A percentile compares a stretch with the other conserved stretches of the same genome.
Evolutionary conservation across 2,113 vertebrate genomes (phyloP).

Genomic region (Mesoclemmys tuberculata): DNA sequence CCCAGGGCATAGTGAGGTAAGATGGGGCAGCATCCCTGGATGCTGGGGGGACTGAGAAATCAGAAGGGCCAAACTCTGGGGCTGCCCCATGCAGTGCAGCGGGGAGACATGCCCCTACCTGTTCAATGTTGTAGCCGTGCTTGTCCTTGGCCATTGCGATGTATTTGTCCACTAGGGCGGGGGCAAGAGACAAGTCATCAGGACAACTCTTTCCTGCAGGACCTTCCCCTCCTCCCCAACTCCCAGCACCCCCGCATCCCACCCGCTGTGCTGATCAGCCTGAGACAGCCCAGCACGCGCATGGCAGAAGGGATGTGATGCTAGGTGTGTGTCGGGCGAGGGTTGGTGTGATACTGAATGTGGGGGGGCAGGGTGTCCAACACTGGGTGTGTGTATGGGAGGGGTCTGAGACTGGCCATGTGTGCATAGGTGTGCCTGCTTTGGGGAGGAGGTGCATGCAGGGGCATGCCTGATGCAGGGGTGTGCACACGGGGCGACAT

Average conservation of each 20-base stretch:
- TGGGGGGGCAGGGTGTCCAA: neutral
- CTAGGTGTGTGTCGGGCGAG: neutral
- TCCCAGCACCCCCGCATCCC: neutral
- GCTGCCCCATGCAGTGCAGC: neutral
- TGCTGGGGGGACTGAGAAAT: neutral
- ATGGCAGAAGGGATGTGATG: neutral
- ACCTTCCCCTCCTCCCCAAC: neutral
- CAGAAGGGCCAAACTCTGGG: neutral
- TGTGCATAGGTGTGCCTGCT: neutral
- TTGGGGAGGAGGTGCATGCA: too few species aligned
- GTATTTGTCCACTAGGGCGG: constrained; percentile 89
- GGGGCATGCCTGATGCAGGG: too few species aligned
- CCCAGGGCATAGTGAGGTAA: neutral
- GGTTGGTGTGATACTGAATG: neutral
- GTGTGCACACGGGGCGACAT: neutral
- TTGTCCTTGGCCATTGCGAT: constrained; percentile 93
- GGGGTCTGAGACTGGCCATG: neutral
- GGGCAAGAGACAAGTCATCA: neutral
- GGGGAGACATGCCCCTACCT: constrained; percentile 70
- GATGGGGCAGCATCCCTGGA: neutral
- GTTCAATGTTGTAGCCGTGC: constrained; percentile 93
- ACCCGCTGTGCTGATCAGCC: neutral
- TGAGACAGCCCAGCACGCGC: neutral
- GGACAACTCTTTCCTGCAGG: neutral
- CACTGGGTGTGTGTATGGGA: neutral